Evolutionary conservation across 2,113 vertebrate genomes (phyloP).

Genomic region (Alosa alosa): DNA sequence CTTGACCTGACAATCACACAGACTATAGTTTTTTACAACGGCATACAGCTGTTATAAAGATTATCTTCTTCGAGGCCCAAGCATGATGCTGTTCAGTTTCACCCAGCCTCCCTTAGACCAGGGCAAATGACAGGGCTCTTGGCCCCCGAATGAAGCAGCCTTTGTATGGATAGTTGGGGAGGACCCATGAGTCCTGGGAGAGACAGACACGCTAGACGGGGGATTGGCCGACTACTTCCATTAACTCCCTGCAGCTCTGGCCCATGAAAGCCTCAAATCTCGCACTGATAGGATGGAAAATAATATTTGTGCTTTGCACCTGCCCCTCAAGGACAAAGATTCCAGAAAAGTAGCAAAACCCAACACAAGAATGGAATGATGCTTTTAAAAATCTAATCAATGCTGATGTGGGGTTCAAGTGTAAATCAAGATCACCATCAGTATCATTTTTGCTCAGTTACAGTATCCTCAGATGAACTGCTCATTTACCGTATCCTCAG

Average conservation of each 20-base stretch:
- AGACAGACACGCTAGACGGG: not conserved
- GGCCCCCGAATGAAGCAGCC: not conserved
- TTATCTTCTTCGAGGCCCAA: too few relatives aligned
- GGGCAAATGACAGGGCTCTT: not conserved
- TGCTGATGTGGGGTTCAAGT: not conserved
- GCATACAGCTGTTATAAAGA: too few relatives aligned
- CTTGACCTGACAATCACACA: too few relatives aligned
- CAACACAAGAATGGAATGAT: not conserved
- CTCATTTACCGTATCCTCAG: too few relatives aligned
- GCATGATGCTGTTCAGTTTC: too few relatives aligned
- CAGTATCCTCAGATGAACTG: not conserved
- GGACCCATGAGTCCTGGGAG: not conserved
- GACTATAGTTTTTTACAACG: too few relatives aligned
- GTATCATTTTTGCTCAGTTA: not conserved
- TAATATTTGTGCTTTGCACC: conserved; percentile 37
- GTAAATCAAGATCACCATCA: not conserved
- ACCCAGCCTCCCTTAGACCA: too few relatives aligned
- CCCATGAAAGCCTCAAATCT: conserved; percentile 44
- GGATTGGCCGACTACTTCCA: conserved; percentile 27
- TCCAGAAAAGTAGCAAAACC: not conserved
- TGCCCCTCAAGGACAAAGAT: conserved; percentile 53
- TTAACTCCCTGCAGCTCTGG: conserved; percentile 33
- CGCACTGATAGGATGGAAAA: conserved; percentile 36
- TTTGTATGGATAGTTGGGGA: not conserved
- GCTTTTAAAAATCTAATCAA: not conserved